These are phyloP conservation scores for Porites australiensis DNA, from an alignment of 64 coral and sea anemone species.

Conservation along the genomic window DNA sequence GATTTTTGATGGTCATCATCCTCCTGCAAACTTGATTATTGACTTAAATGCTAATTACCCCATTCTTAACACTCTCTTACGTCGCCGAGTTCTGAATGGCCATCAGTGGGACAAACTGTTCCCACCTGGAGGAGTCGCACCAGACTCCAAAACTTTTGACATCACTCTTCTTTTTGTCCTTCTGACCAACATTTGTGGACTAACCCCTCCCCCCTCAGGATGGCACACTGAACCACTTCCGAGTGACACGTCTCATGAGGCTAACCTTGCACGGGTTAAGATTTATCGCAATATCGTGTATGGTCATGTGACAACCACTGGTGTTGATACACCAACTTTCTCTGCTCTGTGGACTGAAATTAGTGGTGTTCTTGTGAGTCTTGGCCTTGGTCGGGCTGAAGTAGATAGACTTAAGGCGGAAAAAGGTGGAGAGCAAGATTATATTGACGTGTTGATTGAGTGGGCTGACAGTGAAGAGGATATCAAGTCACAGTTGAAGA, in stretches of 20 bases:
- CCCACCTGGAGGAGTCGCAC: too few relatives aligned
- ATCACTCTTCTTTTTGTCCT: constrained; percentile 63
- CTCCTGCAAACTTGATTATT: too few relatives aligned
- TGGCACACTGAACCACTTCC: constrained; percentile 52
- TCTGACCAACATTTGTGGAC: constrained; percentile 68
- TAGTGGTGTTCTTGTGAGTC: constrained; percentile 21
- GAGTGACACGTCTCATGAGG: constrained; percentile 49
- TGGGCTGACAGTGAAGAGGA: constrained; percentile 48
- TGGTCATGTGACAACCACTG: constrained; percentile 52
- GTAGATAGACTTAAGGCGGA: constrained; percentile 52
- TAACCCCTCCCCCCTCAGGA: constrained; percentile 51
- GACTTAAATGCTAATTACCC: too few relatives aligned
- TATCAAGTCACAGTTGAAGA: background rate
- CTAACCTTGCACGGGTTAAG: constrained; percentile 16
- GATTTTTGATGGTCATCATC: too few relatives aligned
- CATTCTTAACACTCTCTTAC: too few relatives aligned
- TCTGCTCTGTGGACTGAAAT: constrained; percentile 50
- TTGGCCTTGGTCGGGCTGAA: constrained; percentile 52
- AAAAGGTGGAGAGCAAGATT: constrained; percentile 34
- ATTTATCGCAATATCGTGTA: constrained; percentile 54
- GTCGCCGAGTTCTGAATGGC: too few relatives aligned
- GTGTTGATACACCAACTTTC: constrained; percentile 27
- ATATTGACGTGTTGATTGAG: constrained; percentile 20
- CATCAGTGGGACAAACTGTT: background rate
- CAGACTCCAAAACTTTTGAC: background rate